Conservation (phyloP, 2,113 vertebrate species). For the Anthoscopus minutus region DNA sequence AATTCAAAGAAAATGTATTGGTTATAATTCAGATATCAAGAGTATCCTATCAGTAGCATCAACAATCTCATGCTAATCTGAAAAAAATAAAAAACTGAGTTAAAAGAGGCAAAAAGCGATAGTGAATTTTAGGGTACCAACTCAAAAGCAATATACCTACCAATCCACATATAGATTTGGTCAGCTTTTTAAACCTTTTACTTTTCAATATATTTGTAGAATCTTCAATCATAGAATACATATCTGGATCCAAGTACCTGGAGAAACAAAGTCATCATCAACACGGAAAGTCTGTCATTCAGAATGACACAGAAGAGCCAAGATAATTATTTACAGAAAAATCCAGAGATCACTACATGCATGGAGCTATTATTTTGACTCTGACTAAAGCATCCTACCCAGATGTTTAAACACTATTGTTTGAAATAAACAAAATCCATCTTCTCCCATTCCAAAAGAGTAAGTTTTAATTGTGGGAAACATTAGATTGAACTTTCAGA, state of each 20-base stretch:
- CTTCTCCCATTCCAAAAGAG: not conserved
- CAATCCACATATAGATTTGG: slow-evolving; percentile 89
- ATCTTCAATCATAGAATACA: slow-evolving; percentile 95
- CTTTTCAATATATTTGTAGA: slow-evolving; percentile 78
- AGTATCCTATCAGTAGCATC: not conserved
- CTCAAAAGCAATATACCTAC: slow-evolving; percentile 69
- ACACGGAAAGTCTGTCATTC: not conserved
- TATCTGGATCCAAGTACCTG: slow-evolving; percentile 95
- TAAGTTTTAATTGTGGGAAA: not conserved
- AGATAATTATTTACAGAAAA: not conserved
- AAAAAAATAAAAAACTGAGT: not conserved
- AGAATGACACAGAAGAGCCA: not conserved
- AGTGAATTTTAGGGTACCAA: not conserved
- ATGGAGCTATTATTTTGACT: not conserved
- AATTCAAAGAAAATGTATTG: not conserved
- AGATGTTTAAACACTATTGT: not conserved
- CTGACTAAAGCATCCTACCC: not conserved
- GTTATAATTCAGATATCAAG: not conserved
- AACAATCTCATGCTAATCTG: not conserved
- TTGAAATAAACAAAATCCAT: not conserved
- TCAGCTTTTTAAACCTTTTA: slow-evolving; percentile 90
- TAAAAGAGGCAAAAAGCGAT: not conserved
- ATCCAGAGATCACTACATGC: not conserved
- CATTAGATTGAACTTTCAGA: not conserved
- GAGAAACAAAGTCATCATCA: not conserved